These are phyloP conservation scores for Tortricodes alternella DNA, from an alignment of 2,888 invertebrate species.

Conservation along the genomic window DNA sequence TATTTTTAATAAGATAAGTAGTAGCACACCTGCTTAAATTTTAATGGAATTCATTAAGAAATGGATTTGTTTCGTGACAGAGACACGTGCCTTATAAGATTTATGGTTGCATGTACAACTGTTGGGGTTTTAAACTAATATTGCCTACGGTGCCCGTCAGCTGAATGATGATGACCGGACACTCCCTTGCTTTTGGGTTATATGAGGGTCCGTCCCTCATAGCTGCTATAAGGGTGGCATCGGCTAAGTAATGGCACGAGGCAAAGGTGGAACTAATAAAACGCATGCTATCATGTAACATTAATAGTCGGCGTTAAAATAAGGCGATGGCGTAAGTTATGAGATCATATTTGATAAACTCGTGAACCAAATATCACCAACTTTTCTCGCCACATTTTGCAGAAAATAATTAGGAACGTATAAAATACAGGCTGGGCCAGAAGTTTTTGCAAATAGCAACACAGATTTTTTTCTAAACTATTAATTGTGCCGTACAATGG, in stretches of 20 bases:
- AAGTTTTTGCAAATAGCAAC: constrained; percentile 1
- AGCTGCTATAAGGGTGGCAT: constrained; percentile 43
- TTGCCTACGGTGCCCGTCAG: constrained; percentile 50
- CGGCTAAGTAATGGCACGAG: constrained; percentile 47
- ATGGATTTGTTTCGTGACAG: constrained; percentile 29
- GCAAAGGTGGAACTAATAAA: constrained; percentile 50
- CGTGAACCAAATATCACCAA: constrained; percentile 54
- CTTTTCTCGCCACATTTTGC: constrained; percentile 2
- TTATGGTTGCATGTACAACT: constrained; percentile 45
- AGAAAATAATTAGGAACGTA: constrained; percentile 2
- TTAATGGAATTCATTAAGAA: constrained; percentile 5
- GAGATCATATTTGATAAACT: constrained; percentile 51
- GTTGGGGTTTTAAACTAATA: constrained; percentile 54
- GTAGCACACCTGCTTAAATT: background rate
- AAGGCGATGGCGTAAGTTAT: constrained; percentile 30
- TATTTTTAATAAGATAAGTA: no score
- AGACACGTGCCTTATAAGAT: constrained; percentile 39
- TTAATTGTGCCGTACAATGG: no score
- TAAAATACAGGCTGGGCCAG: background rate
- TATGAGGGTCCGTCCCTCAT: constrained; percentile 64
- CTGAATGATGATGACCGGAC: constrained; percentile 67
- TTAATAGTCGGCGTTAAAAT: constrained; percentile 20
- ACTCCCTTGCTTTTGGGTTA: constrained; percentile 61
- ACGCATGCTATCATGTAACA: constrained; percentile 31
- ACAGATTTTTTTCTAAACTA: no score